A percentile compares a stretch with the other conserved stretches of the same genome.
These are phyloP conservation scores for Hippocampus barbouri DNA, from an alignment of 2,113 vertebrate species.

Conservation along the genomic window DNA sequence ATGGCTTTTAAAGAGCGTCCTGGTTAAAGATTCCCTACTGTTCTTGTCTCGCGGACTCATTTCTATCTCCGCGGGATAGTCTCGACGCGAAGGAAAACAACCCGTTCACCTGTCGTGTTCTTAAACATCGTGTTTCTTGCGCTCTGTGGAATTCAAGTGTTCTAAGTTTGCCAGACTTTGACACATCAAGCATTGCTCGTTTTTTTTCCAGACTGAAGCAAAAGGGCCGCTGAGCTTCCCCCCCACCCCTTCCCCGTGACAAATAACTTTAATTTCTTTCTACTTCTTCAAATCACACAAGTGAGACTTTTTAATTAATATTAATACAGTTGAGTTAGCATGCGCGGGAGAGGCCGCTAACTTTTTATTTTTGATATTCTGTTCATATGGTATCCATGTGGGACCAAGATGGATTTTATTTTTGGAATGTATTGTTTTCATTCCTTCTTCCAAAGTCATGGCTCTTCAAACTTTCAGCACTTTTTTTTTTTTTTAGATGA, in stretches of 20 bases:
- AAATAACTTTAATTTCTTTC: constrained; percentile 21
- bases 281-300: not conserved
- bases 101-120: not conserved
- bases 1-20: constrained; percentile 37
- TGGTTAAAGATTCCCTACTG: constrained; percentile 57
- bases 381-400: too few relatives aligned
- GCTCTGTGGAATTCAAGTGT: not conserved
- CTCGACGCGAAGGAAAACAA: not conserved
- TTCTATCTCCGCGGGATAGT: not conserved
- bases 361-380: not conserved
- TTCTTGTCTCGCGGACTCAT: not conserved
- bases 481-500: too few relatives aligned
- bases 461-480: too few relatives aligned
- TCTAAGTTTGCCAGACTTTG: not conserved
- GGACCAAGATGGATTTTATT: too few relatives aligned
- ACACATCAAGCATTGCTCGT: not conserved
- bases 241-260: not conserved
- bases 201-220: constrained; percentile 22
- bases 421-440: too few relatives aligned
- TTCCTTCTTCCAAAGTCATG: too few relatives aligned
- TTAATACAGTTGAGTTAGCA: not conserved
- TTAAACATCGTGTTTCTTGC: not conserved
- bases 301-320: too few relatives aligned
- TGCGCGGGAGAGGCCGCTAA: too few relatives aligned
- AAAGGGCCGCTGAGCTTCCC: not conserved